Conservation (phyloP, 64 coral and sea anemone genomes). For the Montipora capricornis region DNA sequence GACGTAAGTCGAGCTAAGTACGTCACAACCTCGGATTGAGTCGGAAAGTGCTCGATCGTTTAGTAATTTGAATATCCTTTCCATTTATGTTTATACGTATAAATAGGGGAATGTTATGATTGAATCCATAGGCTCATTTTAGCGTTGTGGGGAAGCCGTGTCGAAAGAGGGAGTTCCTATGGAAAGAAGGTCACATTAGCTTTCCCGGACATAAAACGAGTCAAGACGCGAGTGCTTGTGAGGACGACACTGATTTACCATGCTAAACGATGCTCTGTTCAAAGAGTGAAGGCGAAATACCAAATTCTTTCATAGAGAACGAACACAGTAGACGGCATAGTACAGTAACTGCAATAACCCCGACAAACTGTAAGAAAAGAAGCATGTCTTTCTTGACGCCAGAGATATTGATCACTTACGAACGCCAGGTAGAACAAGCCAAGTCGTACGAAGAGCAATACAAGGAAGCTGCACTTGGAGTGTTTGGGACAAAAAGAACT, state of each 20-base stretch:
- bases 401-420: constrained; percentile 61
- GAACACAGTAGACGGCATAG: not conserved
- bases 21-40: constrained; percentile 40
- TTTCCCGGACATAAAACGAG: not conserved
- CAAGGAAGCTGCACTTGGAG: constrained; percentile 54
- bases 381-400: constrained; percentile 59
- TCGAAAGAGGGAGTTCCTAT: too few relatives aligned
- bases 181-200: too few relatives aligned
- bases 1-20: constrained; percentile 31
- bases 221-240: too few relatives aligned
- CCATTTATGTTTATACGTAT: constrained; percentile 22
- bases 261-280: constrained; percentile 37
- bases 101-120: constrained; percentile 2
- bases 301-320: constrained; percentile 19
- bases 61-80: constrained; percentile 10
- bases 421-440: constrained; percentile 40
- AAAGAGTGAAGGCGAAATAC: constrained; percentile 48
- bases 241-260: not conserved
- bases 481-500: constrained; percentile 58
- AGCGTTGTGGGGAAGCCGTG: not conserved
- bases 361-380: constrained; percentile 6
- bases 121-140: not conserved
- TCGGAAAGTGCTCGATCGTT: constrained; percentile 31
- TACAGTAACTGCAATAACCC: not conserved
- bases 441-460: constrained; percentile 49